Conservation (phyloP, 2,888 invertebrate species). For the Scaptomyza caliginosa region DNA sequence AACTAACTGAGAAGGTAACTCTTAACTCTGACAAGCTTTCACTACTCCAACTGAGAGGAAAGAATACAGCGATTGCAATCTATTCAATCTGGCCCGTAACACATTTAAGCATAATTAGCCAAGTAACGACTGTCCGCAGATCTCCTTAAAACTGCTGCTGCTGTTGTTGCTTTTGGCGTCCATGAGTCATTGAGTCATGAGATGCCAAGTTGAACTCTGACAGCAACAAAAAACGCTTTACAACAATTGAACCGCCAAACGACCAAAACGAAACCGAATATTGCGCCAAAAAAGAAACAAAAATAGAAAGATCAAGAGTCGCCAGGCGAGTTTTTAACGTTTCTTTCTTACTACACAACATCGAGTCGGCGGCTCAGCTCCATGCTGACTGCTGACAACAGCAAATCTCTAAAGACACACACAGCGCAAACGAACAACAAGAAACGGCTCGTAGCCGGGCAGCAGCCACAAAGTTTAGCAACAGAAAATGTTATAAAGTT, state of each 20-base stretch:
- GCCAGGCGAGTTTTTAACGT: slow-evolving; percentile 8
- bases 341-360: slow-evolving; percentile 14
- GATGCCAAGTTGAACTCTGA: slow-evolving; percentile 41
- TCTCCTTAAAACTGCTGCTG: slow-evolving; percentile 4
- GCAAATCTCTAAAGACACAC: slow-evolving; percentile 34
- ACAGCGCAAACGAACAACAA: not conserved
- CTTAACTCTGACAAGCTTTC: slow-evolving; percentile 16
- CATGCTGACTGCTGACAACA: slow-evolving; percentile 23
- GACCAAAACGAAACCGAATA: slow-evolving; percentile 28
- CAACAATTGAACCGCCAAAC: slow-evolving; percentile 27
- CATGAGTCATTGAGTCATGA: slow-evolving; percentile 32
- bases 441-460: not conserved
- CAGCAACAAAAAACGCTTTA: slow-evolving; percentile 12
- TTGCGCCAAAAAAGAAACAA: slow-evolving; percentile 35
- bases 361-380: not conserved
- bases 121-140: not conserved
- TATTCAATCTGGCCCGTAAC: not conserved
- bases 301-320: slow-evolving; percentile 35
- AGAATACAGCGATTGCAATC: slow-evolving; percentile 14
- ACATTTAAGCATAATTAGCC: slow-evolving; percentile 13
- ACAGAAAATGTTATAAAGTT: slow-evolving; percentile 5
- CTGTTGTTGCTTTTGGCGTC: not conserved
- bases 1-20: not conserved
- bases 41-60: slow-evolving; percentile 5
- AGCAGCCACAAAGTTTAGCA: slow-evolving; percentile 17